Percentiles rank a stretch among this genome's conserved stretches.
Conservation (phyloP, 2,113 vertebrate species). For the Sminthopsis crassicaudata region DNA sequence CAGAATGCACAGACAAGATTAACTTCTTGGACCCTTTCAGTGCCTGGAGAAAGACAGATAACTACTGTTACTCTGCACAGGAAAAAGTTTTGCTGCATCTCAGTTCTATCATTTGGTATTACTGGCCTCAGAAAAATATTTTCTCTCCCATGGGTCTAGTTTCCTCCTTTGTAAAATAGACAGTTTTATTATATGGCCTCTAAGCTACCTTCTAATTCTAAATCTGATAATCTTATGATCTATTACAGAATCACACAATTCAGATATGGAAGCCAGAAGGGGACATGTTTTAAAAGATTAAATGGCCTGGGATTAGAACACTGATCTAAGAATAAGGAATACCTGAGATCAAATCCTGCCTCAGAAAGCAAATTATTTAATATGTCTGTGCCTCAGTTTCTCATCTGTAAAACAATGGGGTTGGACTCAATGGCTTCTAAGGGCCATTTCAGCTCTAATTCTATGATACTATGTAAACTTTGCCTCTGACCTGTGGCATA, state of each 20-base stretch:
- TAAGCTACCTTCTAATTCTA: not conserved
- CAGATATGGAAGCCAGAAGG: not conserved
- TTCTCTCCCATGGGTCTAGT: not conserved
- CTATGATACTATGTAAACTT: not conserved
- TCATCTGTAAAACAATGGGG: not conserved
- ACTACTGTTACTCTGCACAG: not conserved
- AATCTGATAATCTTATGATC: not conserved
- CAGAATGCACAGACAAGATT: conserved; percentile 91
- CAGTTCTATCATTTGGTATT: fast-evolving
- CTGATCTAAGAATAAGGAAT: not conserved
- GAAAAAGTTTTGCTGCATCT: not conserved
- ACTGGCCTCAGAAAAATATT: not conserved
- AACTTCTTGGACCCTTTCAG: conserved; percentile 98
- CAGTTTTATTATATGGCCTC: not conserved
- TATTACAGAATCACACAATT: not conserved
- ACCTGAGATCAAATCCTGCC: not conserved
- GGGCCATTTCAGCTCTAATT: not conserved
- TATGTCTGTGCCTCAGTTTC: not conserved
- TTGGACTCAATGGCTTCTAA: not conserved
- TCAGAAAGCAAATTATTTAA: not conserved
- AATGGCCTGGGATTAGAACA: not conserved
- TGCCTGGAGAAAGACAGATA: conserved; percentile 82
- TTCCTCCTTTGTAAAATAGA: not conserved
- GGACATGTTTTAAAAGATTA: not conserved
- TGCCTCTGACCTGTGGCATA: not conserved